These are phyloP conservation scores for Hypocryptadius cinnamomeus DNA, from an alignment of 2,113 vertebrate species.

Conservation along the genomic window DNA sequence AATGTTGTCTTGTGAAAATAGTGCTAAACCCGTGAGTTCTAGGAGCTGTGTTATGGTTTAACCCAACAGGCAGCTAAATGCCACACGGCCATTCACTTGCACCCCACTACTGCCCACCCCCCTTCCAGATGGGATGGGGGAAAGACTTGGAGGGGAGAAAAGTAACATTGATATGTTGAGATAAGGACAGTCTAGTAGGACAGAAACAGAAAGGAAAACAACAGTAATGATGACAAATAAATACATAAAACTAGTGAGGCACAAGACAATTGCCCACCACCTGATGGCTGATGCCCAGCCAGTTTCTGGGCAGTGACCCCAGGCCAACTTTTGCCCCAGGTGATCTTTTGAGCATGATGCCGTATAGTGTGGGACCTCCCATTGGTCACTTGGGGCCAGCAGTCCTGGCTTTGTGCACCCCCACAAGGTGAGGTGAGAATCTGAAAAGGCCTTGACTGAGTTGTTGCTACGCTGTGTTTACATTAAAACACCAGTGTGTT, in stretches of 20 bases:
- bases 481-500: background rate
- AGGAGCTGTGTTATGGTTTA: background rate
- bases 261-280: background rate
- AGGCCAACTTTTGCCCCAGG: rapidly evolving
- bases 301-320: background rate
- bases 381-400: background rate
- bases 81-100: background rate
- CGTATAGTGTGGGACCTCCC: background rate
- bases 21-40: background rate
- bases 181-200: background rate
- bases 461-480: background rate
- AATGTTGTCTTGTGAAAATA: background rate
- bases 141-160: no score
- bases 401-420: background rate
- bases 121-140: background rate
- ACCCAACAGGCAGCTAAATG: background rate
- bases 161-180: background rate
- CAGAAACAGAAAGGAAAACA: background rate
- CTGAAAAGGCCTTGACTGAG: background rate
- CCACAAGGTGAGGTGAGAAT: background rate
- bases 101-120: background rate
- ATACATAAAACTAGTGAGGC: background rate
- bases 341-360: background rate
- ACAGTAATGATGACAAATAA: background rate
- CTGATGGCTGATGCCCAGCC: background rate